These are phyloP conservation scores for Drosophila mauritiana DNA, from an alignment of 1,140 invertebrate species.

Conservation along the genomic window DNA sequence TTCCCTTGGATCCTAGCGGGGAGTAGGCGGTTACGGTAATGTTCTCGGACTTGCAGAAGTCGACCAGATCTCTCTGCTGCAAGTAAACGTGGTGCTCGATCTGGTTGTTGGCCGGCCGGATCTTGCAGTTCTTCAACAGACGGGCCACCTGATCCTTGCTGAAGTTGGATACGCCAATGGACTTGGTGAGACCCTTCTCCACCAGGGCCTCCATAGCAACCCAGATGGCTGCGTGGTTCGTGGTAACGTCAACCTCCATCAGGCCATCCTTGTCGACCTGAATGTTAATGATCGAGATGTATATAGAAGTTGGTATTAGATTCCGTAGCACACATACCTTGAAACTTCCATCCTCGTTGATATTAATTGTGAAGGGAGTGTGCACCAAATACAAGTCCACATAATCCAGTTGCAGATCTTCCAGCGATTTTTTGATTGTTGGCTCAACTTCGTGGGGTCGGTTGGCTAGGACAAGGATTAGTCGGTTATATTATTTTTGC, in stretches of 20 bases:
- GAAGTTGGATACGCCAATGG: constrained; percentile 93
- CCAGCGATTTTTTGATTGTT: constrained; percentile 90
- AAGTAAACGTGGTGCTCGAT: constrained; percentile 93
- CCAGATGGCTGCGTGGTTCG: constrained; percentile 90
- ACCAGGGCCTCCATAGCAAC: constrained; percentile 92
- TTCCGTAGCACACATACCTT: constrained; percentile 11
- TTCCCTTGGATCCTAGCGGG: constrained; percentile 91
- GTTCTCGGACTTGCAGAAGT: constrained; percentile 89
- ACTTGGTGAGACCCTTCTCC: constrained; percentile 87
- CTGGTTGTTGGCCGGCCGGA: constrained; percentile 90
- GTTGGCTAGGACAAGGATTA: constrained; percentile 85
- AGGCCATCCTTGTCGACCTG: constrained; percentile 86
- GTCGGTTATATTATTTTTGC: not conserved
- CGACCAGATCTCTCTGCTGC: constrained; percentile 90
- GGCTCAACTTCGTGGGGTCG: constrained; percentile 89
- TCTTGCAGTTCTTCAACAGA: constrained; percentile 87
- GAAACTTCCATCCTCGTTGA: constrained; percentile 85
- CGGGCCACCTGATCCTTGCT: constrained; percentile 89
- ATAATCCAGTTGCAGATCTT: constrained; percentile 91
- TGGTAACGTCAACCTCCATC: constrained; percentile 88
- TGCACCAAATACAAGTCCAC: constrained; percentile 95
- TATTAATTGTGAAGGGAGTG: constrained; percentile 88
- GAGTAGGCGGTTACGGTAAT: constrained; percentile 93
- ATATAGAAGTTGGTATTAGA: not conserved
- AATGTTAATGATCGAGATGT: constrained; percentile 57